Base-by-base conservation (phyloP, 1,140 invertebrate genomes). In the Berghia stephanieae region DNA sequence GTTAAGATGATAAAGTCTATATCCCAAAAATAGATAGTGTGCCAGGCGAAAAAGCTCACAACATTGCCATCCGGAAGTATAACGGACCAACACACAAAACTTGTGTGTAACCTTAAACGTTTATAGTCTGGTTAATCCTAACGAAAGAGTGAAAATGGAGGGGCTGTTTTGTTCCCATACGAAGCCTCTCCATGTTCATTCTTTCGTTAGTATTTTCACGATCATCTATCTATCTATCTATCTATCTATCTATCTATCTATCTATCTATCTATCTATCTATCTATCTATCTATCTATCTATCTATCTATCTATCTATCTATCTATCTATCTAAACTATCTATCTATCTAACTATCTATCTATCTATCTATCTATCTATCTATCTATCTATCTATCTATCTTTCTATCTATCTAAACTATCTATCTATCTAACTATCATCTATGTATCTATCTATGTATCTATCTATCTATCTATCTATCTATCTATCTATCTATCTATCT, bases 251-350 rank as follows among this genome's bases (percentile, higher is more conserved):
- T n/a, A 27, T 74, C 68, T 75, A 21, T 18, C 4, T 43, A 31
- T 42, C 44, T 31, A 24, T 43, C 34, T 49, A 24, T 46, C 68
- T 74, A 3, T 74, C 68, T 52, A 6, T 78, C 24, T 78, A 40
- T 55, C 70, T 66, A 10, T 66, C 52, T 67, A 13, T 55, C 31
- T 69, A 34, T 52, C 38, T 78, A 55, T 69, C 75, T 69, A 55
- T 67, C 78, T 78, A 74, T 68, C 46, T 42, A 27, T 57, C 74
- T 67, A 74, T 78, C 74, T 77, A 74, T 76, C 77, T 78, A 74
- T 78, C 44, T 66, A 74, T 79, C 78, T 78, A 42, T 77, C 74
- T 69, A 55, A 78, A 73, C 31, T 63, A 31, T 63, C 10, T 63
- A 8, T 63, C 10, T 63, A 31, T 63, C 27, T 63, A 8, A 10